Conservation (phyloP, 2,797 vertebrate genomes). For the Phrynocephalus guinanensis region DNA sequence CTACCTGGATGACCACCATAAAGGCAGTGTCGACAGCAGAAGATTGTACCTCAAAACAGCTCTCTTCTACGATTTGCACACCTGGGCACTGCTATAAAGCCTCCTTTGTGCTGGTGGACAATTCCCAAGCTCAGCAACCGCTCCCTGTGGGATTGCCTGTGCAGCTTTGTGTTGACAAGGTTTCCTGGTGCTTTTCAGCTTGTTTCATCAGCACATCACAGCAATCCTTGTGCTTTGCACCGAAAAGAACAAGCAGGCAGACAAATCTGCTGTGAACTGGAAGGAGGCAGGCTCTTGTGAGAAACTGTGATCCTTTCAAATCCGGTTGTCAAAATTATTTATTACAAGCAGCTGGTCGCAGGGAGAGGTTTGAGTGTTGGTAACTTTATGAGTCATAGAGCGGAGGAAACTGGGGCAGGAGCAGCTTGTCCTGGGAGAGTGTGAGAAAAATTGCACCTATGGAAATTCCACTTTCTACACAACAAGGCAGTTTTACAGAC, state of each 20-base stretch:
- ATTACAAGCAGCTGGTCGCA: not conserved
- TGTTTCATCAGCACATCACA: constrained; percentile 11
- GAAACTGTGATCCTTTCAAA: not conserved
- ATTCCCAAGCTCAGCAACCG: constrained; percentile 26
- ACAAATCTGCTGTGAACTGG: constrained; percentile 8
- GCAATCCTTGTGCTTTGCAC: not conserved
- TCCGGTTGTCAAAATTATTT: not conserved
- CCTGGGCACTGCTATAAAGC: not conserved
- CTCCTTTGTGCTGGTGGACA: not conserved
- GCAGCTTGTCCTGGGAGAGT: not conserved
- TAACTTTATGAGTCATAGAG: not conserved
- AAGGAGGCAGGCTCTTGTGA: not conserved
- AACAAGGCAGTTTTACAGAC: too few species aligned
- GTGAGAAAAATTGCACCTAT: not conserved
- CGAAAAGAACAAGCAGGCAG: not conserved
- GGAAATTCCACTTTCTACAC: not conserved
- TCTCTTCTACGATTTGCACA: accelerated
- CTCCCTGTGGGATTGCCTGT: not conserved
- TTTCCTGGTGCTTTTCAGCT: not conserved
- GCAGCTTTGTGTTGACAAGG: constrained; percentile 20
- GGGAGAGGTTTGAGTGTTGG: not conserved
- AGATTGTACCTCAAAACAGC: not conserved
- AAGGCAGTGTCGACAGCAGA: not conserved
- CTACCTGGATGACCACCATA: not conserved
- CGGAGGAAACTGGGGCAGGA: not conserved